phyloP scores from a whole-genome alignment of 2,797 vertebrate genomes.

The Eospalax fontanierii region DNA sequence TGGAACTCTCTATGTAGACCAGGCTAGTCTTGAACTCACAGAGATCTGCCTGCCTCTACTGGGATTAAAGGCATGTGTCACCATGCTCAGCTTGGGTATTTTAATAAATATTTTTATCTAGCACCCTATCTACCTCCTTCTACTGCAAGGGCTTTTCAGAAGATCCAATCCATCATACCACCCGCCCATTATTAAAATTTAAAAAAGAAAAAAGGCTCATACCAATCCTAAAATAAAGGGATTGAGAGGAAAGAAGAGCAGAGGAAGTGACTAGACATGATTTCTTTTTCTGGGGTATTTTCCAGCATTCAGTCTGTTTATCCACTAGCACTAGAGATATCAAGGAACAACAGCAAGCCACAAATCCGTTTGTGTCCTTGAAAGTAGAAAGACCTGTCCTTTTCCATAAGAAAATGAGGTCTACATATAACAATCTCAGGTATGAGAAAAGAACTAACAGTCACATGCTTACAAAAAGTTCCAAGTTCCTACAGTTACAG shows the following conservation, averaged over 20 bases:
- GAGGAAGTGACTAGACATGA: not conserved
- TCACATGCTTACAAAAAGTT: not conserved
- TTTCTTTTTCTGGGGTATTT: not conserved
- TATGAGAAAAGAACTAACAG: not conserved
- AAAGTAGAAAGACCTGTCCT: constrained; percentile 21
- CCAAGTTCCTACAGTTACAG: not conserved
- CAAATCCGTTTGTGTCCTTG: not conserved
- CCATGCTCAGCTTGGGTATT: no score
- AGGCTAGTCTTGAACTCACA: no score
- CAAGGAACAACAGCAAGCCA: not conserved
- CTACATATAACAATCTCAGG: not conserved
- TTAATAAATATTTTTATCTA: constrained; percentile 28
- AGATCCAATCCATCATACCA: not conserved
- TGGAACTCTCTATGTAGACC: no score
- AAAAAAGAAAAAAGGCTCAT: not conserved
- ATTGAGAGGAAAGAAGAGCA: not conserved
- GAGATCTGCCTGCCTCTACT: no score
- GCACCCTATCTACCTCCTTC: constrained; percentile 30
- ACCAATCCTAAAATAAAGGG: not conserved
- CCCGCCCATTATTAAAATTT: not conserved
- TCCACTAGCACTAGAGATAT: not conserved
- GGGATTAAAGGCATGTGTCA: no score
- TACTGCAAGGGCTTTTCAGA: constrained; percentile 39
- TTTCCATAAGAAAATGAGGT: not conserved
- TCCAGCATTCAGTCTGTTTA: not conserved